These are phyloP conservation scores for Bombus confusus DNA, from an alignment of 1,140 invertebrate genomes.

Conservation along the genomic window DNA sequence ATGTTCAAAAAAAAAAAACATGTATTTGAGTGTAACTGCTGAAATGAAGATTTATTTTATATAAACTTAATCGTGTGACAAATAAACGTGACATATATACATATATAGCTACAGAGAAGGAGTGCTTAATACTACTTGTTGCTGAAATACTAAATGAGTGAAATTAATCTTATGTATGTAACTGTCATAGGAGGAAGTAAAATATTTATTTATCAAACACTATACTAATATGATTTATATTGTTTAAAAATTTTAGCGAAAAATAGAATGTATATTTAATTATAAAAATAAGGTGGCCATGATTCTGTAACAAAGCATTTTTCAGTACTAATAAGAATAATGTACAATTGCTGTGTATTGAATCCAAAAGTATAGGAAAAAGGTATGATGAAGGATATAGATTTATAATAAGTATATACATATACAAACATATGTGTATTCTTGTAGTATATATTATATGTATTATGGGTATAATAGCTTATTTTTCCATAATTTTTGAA, in stretches of 20 bases:
- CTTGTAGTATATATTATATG: conserved; percentile 24
- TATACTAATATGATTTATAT: conserved; percentile 44
- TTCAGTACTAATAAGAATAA: conserved; percentile 50
- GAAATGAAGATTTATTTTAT: conserved; percentile 68
- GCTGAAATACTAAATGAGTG: conserved; percentile 28
- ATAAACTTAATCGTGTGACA: conserved; percentile 66
- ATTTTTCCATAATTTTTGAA: conserved; percentile 38
- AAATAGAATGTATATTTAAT: conserved; percentile 45
- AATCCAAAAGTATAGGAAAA: conserved; percentile 32
- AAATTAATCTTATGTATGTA: conserved; percentile 32
- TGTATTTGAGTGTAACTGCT: conserved; percentile 59
- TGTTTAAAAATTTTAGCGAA: conserved; percentile 41
- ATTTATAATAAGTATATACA: conserved; percentile 53
- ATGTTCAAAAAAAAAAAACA: conserved; percentile 57
- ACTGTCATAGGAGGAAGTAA: conserved; percentile 43
- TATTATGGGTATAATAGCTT: conserved; percentile 23
- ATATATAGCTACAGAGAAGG: conserved; percentile 54
- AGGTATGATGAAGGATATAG: conserved; percentile 33
- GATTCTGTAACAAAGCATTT: conserved; percentile 47
- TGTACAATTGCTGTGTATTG: conserved; percentile 47
- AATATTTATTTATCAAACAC: conserved; percentile 64
- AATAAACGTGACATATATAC: conserved; percentile 64
- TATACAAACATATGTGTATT: conserved; percentile 37
- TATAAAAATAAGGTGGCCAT: conserved; percentile 47
- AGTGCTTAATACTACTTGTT: conserved; percentile 58